phyloP scores from a whole-genome alignment of 2,888 invertebrate genomes.

The Hypolimnas misippus region DNA sequence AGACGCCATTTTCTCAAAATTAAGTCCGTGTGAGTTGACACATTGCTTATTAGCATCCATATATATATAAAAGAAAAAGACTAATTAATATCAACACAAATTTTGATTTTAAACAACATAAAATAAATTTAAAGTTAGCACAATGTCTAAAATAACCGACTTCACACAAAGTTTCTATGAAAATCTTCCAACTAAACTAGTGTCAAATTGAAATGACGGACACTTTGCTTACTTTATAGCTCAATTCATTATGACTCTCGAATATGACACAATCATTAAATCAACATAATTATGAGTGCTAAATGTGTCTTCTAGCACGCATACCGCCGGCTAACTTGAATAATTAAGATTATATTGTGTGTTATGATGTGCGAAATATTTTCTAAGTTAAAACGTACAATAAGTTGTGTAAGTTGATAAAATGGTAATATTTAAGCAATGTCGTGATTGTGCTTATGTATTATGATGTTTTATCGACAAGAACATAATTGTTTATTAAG shows the following conservation, averaged over 20 bases:
- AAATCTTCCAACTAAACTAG: conserved; percentile 1
- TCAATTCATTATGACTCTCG: conserved; percentile 5
- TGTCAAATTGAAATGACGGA: conserved; percentile 3
- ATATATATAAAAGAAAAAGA: no score
- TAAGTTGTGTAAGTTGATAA: neutral
- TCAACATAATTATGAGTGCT: conserved; percentile 7
- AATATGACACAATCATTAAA: conserved; percentile 13
- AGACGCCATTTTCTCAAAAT: no score
- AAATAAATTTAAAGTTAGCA: no score
- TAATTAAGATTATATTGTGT: conserved; percentile 9
- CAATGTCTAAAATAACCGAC: neutral
- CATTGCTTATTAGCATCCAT: no score
- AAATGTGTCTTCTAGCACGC: neutral
- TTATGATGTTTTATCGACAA: neutral
- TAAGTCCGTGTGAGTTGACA: no score
- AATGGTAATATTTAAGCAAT: neutral
- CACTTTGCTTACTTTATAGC: conserved; percentile 5
- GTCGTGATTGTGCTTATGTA: neutral
- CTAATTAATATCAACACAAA: no score
- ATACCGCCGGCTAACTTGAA: neutral
- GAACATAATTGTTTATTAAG: no score
- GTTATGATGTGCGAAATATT: conserved; percentile 4
- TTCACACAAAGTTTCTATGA: conserved; percentile 3
- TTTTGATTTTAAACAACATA: no score
- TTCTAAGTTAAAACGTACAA: neutral